Evolutionary conservation across 2,888 invertebrate species (phyloP), one percentile per base, ranked within the genome.

Genomic region (Pycnomerus fuliginosus): DNA sequence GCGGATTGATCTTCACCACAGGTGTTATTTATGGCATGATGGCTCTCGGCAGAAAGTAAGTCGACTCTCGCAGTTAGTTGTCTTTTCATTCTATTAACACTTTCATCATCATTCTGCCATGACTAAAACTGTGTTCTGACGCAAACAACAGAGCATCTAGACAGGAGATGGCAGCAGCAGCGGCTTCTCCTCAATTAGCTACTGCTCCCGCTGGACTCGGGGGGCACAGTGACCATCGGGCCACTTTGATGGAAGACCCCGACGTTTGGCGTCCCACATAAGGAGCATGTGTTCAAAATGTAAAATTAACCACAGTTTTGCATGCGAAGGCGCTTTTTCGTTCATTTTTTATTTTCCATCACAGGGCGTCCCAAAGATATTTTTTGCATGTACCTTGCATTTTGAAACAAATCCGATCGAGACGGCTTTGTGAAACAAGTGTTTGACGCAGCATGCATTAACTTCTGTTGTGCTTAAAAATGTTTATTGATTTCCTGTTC

Each of bases 21-120:
- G 96, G 95, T 42, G 80, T 90, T 50, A 75, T 94, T 44, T 96
- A 96, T 72, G 94, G 93, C 60, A 84, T 95, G 83, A 92, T 96
- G 90, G 86, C 93, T 36, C 79, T 96, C 50, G 96, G 96, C 54
- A 91, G 85, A 76, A 96, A 96, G 94, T 95, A 76, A 86, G 91
- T 86, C 11, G n/a, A n/a, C 13, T 36, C 12, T 43, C 37, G 24
- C 24, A 24, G 23, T 37, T 44, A 12, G 12, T 36, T 39, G 32
- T 16, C 27, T 29, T 10, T 12, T 17, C 39, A 31, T 29, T 25
- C 20, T 36, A 24, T 14, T 31, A 14, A 25, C 12, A 17, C 7
- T 30, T 13, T 24, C 12, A 33, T 30, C n/a, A 10, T 17, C 33
- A 17, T 33, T 36, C 30, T 16, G 16, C 37, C 16, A 24, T 29